Percentiles rank a stretch among this genome's conserved stretches.
Evolutionary conservation across 1,140 invertebrate species (phyloP).

Genomic region (Mesaphorura yosii): DNA sequence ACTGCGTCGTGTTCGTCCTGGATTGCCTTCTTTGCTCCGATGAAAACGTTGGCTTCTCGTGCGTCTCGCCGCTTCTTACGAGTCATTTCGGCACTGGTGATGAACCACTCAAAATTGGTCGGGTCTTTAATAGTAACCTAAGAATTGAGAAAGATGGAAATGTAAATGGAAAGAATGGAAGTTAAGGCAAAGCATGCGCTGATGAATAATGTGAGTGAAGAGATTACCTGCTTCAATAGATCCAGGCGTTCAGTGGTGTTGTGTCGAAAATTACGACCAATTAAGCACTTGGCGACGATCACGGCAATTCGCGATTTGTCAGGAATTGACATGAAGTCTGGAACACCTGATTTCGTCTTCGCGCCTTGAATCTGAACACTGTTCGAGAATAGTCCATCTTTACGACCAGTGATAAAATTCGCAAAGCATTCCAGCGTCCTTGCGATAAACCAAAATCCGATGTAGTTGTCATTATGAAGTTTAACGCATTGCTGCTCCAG

Average conservation of each 20-base stretch:
- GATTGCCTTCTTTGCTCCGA: not conserved
- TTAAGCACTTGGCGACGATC: not conserved
- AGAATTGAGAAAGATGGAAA: not conserved
- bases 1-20: constrained; percentile 15
- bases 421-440: constrained; percentile 1
- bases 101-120: constrained; percentile 9
- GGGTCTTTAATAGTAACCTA: constrained; percentile 4
- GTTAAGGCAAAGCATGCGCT: not conserved
- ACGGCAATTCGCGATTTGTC: not conserved
- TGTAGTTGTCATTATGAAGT: not conserved
- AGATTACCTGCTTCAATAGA: constrained; percentile 9
- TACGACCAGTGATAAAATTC: not conserved
- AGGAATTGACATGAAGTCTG: not conserved
- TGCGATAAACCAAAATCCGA: not conserved
- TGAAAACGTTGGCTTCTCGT: not conserved
- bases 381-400: not conserved
- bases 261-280: constrained; percentile 6
- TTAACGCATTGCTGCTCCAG: not conserved
- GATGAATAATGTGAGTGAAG: not conserved
- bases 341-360: not conserved
- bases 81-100: not conserved
- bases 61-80: constrained; percentile 10
- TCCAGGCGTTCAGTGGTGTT: not conserved
- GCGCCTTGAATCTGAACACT: not conserved
- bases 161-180: not conserved